A percentile compares a stretch with the other conserved stretches of the same genome.
Conservation (phyloP, 2,113 vertebrate species). For the Colius striatus region DNA sequence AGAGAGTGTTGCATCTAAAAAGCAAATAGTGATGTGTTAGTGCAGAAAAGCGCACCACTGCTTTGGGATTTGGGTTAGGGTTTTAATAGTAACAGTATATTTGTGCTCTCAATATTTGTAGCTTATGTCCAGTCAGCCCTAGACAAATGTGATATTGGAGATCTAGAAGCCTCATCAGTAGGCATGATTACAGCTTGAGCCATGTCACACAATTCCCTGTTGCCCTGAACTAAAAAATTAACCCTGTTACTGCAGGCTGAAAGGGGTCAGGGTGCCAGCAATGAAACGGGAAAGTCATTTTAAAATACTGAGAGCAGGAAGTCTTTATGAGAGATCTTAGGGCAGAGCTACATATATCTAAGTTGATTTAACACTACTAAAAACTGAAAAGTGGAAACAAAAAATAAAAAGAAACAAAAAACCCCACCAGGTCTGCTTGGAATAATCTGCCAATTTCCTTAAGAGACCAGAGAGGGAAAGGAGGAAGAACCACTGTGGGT, state of each 20-base stretch:
- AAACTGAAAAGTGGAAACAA: not conserved
- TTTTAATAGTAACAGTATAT: not conserved
- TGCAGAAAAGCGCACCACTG: not conserved
- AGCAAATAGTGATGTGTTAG: not conserved
- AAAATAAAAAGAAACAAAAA: no score
- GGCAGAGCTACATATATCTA: not conserved
- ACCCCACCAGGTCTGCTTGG: not conserved
- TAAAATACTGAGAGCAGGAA: not conserved
- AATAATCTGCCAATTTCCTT: not conserved
- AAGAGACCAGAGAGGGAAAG: not conserved
- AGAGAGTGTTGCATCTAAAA: not conserved
- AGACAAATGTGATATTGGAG: not conserved
- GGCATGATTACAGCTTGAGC: not conserved
- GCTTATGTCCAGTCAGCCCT: not conserved
- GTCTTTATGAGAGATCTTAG: not conserved
- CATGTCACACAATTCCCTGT: not conserved
- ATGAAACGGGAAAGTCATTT: not conserved
- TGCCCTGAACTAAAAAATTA: constrained; percentile 27
- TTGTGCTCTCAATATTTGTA: not conserved
- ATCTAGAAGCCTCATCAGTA: not conserved
- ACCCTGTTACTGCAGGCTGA: not conserved
- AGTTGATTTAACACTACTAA: not conserved
- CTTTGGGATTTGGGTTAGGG: not conserved
- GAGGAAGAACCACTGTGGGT: not conserved
- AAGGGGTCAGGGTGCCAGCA: not conserved